Evolutionary conservation across 2,797 vertebrate genomes (phyloP).

Genomic region (Chelmon rostratus): DNA sequence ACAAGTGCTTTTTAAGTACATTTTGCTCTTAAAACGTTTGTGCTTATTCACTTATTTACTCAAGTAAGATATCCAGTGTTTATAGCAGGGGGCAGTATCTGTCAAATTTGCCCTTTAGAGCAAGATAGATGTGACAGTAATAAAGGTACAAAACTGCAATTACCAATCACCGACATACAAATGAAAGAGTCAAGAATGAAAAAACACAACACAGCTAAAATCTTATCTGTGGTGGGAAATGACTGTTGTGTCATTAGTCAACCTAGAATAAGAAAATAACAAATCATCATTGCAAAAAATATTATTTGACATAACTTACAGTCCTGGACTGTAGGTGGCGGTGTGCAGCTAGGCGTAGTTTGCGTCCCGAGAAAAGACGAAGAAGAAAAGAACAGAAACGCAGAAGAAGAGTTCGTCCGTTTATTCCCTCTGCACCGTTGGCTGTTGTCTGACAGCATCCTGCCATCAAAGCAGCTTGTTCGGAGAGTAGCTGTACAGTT

Average conservation of each 20-base stretch:
- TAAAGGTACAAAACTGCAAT: neutral
- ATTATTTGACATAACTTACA: neutral
- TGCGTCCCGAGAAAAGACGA: conserved; percentile 4
- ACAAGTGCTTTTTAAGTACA: neutral
- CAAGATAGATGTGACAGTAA: neutral
- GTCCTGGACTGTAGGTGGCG: conserved; percentile 47
- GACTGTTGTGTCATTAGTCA: neutral
- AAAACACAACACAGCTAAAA: neutral
- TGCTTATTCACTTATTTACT: neutral
- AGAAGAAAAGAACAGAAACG: neutral
- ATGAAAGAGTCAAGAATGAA: neutral
- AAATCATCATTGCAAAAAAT: neutral
- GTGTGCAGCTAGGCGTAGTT: rapidly evolving
- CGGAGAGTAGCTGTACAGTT: neutral
- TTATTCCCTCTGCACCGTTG: neutral
- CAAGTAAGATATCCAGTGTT: neutral
- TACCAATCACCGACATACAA: neutral
- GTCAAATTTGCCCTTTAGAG: neutral
- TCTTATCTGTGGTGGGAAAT: neutral
- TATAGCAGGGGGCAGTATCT: neutral
- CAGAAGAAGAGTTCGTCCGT: conserved; percentile 64
- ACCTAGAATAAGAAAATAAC: neutral
- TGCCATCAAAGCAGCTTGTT: neutral
- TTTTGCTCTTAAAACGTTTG: neutral
- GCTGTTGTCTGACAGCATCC: neutral